Conservation (phyloP, 2,113 vertebrate genomes). For the Elephantulus edwardii region DNA sequence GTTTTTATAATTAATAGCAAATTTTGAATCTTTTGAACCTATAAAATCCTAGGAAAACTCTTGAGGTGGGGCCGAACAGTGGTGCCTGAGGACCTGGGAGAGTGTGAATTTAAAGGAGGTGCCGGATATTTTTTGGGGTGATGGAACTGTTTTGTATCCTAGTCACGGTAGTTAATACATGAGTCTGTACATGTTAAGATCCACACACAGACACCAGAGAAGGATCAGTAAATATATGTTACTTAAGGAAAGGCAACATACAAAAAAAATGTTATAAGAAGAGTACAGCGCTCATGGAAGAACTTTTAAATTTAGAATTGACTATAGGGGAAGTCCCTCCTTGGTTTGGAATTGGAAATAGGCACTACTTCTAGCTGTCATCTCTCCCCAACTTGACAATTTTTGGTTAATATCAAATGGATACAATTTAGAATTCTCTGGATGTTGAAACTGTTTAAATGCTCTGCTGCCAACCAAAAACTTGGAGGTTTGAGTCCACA, state of each 20-base stretch:
- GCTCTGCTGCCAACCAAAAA: background rate
- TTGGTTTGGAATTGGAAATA: background rate
- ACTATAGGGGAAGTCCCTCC: background rate
- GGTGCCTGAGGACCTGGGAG: background rate
- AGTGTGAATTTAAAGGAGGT: background rate
- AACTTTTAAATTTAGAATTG: slow-evolving; percentile 7
- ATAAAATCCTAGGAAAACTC: background rate
- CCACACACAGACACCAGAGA: background rate
- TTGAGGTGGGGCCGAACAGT: background rate
- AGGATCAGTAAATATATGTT: background rate
- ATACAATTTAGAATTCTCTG: background rate
- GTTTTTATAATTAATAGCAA: slow-evolving; percentile 25
- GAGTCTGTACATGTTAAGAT: background rate
- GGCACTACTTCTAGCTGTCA: background rate
- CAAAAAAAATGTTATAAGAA: background rate
- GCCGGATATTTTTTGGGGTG: background rate
- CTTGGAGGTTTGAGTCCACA: background rate
- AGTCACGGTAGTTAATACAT: background rate
- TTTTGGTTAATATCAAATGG: background rate
- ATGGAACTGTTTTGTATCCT: background rate
- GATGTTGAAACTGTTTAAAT: background rate
- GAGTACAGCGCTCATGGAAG: background rate
- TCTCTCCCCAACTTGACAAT: background rate
- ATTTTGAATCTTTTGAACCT: slow-evolving; percentile 11
- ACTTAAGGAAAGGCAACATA: background rate